phyloP scores from a whole-genome alignment of 2,113 vertebrate species.

The Nematolebias whitei region DNA sequence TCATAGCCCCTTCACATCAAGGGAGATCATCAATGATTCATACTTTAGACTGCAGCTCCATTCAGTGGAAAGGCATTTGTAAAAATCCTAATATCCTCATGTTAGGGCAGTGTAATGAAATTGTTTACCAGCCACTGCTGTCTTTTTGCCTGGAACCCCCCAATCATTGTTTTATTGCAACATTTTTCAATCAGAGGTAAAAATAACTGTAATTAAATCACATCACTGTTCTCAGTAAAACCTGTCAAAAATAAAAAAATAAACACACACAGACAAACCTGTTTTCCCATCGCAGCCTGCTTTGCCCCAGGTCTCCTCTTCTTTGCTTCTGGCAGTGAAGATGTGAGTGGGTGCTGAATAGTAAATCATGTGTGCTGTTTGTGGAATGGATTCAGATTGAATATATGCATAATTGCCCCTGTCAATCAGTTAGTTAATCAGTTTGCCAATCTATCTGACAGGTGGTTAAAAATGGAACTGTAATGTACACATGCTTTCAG shows the following conservation, averaged over 20 bases:
- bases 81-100: conserved; percentile 52
- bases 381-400: conserved; percentile 48
- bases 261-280: neutral
- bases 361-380: conserved; percentile 48
- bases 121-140: conserved; percentile 52
- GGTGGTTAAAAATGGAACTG: conserved; percentile 44
- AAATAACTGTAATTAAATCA: conserved; percentile 57
- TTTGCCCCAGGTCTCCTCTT: conserved; percentile 39
- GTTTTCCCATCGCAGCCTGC: conserved; percentile 17
- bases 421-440: conserved; percentile 68
- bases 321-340: conserved; percentile 54
- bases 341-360: conserved; percentile 66
- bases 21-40: conserved; percentile 72
- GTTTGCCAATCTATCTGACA: conserved; percentile 65
- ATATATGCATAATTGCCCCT: conserved; percentile 57
- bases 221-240: conserved; percentile 21
- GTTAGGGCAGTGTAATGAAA: conserved; percentile 59
- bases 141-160: conserved; percentile 39
- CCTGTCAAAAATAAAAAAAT: neutral
- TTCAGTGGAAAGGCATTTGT: conserved; percentile 62
- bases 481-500: conserved; percentile 7
- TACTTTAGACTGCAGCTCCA: conserved; percentile 49
- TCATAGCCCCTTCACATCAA: conserved; percentile 59
- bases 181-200: conserved; percentile 47
- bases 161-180: conserved; percentile 52